phyloP scores from a whole-genome alignment of 2,888 invertebrate genomes.

The Lithophane leautieri region DNA sequence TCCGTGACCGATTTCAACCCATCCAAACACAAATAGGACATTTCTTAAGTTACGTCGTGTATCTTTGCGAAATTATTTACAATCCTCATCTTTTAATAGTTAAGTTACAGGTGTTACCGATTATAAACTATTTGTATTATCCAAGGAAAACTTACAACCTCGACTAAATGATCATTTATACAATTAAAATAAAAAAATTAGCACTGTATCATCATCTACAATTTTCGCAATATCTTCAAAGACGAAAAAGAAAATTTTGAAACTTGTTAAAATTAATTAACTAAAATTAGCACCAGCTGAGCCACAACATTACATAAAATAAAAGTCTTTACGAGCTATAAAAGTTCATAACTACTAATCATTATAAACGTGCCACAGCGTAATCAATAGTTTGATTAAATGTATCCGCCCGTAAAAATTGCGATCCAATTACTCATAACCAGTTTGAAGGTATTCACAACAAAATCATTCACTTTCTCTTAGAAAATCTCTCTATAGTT shows the following conservation, averaged over 20 bases:
- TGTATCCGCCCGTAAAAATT: conserved; percentile 75
- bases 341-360: conserved; percentile 59
- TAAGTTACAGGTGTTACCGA: background rate
- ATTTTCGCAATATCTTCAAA: background rate
- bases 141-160: background rate
- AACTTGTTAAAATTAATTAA: conserved; percentile 21
- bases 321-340: conserved; percentile 48
- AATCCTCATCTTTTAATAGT: background rate
- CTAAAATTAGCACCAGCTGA: conserved; percentile 38
- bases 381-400: conserved; percentile 74
- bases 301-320: conserved; percentile 38
- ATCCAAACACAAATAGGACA: background rate
- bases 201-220: background rate
- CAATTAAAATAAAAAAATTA: background rate
- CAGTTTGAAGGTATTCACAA: conserved; percentile 84
- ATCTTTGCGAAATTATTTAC: background rate
- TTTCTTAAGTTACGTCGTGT: background rate
- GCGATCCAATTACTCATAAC: conserved; percentile 78
- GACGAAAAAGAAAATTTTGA: background rate
- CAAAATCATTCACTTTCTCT: conserved; percentile 89
- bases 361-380: conserved; percentile 57
- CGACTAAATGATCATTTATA: background rate
- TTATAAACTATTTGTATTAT: background rate
- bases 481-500: conserved; percentile 77
- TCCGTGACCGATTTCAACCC: background rate